Evolutionary conservation across 2,113 vertebrate genomes (phyloP).

Genomic region (Balaeniceps rex): DNA sequence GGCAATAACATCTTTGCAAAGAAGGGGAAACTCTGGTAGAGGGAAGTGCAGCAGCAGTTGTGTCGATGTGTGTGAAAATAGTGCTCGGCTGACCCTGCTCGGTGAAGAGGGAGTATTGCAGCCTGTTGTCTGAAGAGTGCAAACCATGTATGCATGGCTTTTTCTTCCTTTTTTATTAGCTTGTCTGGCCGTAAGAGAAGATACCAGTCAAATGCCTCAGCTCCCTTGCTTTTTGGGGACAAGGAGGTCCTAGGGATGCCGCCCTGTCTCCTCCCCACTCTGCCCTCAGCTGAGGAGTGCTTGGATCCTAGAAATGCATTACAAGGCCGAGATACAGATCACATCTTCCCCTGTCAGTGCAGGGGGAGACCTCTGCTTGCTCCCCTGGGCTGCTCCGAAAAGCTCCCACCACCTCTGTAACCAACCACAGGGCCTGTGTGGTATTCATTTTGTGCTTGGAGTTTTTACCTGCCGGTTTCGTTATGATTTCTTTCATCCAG

Average conservation of each 20-base stretch:
- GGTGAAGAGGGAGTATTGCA: slow-evolving; percentile 20
- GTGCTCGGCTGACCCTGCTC: slow-evolving; percentile 38
- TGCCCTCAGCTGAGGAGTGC: not conserved
- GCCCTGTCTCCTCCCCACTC: not conserved
- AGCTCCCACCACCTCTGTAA: not conserved
- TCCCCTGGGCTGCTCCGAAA: not conserved
- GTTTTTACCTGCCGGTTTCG: not conserved
- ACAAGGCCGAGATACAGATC: not conserved
- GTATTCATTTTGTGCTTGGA: not conserved
- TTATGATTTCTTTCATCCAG: not conserved
- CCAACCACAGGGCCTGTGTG: not conserved
- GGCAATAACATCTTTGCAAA: rapidly evolving
- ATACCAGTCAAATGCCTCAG: rapidly evolving
- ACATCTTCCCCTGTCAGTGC: rapidly evolving
- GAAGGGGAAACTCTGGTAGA: not conserved
- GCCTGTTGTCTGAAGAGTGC: not conserved
- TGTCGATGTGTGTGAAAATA: not conserved
- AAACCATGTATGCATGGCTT: rapidly evolving
- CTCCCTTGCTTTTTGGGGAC: not conserved
- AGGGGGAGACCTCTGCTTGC: not conserved
- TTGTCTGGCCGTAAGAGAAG: not conserved
- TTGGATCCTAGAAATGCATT: not conserved
- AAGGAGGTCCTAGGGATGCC: not conserved
- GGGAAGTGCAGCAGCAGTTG: not conserved
- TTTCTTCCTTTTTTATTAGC: not conserved